phyloP scores from a whole-genome alignment of 2,797 vertebrate species.

The Poeciliopsis presidionis region DNA sequence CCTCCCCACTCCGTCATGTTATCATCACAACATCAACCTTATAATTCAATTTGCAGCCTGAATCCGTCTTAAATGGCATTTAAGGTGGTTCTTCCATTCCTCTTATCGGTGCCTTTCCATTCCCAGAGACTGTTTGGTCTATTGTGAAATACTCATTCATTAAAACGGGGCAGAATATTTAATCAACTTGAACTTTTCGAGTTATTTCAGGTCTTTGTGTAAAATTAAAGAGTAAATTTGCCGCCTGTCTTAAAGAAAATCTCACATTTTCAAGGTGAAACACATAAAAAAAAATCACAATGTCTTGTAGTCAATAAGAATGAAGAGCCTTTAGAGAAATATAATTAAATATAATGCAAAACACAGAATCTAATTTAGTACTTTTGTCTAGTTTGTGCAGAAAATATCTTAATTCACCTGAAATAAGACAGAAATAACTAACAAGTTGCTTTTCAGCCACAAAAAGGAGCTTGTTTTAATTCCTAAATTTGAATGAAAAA shows the following conservation, averaged over 20 bases:
- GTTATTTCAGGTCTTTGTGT: neutral
- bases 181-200: neutral
- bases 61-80: neutral
- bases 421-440: no score
- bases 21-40: conserved; percentile 3
- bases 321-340: neutral
- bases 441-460: no score
- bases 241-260: neutral
- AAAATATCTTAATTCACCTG: no score
- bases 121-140: neutral
- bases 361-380: no score
- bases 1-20: neutral
- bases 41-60: conserved; percentile 1
- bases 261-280: neutral
- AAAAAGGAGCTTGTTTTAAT: no score
- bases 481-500: no score
- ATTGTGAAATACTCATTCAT: neutral
- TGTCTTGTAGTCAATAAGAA: neutral
- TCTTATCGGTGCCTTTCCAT: neutral
- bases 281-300: neutral
- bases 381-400: no score
- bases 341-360: neutral
- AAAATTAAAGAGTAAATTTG: neutral
- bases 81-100: neutral
- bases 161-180: neutral